A percentile compares a stretch with the other conserved stretches of the same genome.
Evolutionary conservation across 2,888 invertebrate species (phyloP).

Genomic region (Cephonodes hylas): DNA sequence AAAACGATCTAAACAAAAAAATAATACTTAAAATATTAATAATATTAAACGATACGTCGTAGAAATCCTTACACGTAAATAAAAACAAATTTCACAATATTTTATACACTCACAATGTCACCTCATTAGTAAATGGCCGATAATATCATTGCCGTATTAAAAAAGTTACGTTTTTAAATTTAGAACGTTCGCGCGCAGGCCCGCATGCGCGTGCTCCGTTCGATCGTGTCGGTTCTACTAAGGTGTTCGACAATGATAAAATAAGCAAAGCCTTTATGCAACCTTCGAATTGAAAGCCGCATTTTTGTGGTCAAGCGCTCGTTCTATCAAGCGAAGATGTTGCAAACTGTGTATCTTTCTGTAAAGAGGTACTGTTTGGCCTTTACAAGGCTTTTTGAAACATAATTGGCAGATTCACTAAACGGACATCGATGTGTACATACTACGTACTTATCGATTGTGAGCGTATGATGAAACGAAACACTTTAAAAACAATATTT

Average conservation of each 20-base stretch:
- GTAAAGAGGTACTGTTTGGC: slow-evolving; percentile 42
- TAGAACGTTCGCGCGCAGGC: slow-evolving; percentile 40
- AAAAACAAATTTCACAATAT: slow-evolving; percentile 4
- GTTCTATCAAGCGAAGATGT: slow-evolving; percentile 58
- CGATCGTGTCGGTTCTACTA: slow-evolving; percentile 66
- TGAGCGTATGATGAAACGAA: background rate
- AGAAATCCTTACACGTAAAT: background rate
- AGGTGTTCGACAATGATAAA: slow-evolving; percentile 57
- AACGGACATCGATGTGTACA: background rate
- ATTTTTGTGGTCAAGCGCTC: slow-evolving; percentile 74
- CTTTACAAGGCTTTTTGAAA: slow-evolving; percentile 39
- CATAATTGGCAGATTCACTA: background rate
- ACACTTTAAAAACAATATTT: background rate
- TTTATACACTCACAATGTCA: slow-evolving; percentile 22
- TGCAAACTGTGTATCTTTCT: slow-evolving; percentile 43
- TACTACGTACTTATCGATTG: background rate
- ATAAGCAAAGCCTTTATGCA: slow-evolving; percentile 68
- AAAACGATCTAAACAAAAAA: background rate
- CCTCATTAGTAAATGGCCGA: slow-evolving; percentile 32
- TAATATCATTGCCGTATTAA: slow-evolving; percentile 17
- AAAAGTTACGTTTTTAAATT: slow-evolving; percentile 30
- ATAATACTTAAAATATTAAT: background rate
- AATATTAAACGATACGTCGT: background rate
- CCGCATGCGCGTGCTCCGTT: slow-evolving; percentile 57
- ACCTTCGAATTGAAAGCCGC: slow-evolving; percentile 72